Conservation (phyloP, 2,888 invertebrate species). For the Smittia sp. region DNA sequence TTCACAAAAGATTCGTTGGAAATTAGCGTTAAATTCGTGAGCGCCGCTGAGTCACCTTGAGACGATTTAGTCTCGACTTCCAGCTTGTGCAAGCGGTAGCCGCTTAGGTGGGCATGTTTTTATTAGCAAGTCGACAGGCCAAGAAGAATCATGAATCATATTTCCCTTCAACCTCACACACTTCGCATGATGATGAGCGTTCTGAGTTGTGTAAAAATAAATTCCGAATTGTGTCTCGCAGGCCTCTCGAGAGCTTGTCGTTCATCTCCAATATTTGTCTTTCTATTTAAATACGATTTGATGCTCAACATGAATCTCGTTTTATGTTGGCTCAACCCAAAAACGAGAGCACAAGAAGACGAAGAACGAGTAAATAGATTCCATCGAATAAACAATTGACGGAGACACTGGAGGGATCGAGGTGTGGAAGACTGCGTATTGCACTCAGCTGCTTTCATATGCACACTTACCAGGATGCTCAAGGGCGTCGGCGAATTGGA, state of each 20-base stretch:
- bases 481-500: slow-evolving; percentile 37
- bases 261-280: not conserved
- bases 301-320: slow-evolving; percentile 4
- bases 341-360: slow-evolving; percentile 10
- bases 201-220: not conserved
- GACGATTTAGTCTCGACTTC: not conserved
- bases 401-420: not conserved
- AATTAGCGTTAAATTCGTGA: not conserved
- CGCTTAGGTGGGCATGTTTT: not conserved
- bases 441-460: slow-evolving; percentile 26
- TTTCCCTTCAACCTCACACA: not conserved
- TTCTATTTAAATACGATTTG: not conserved
- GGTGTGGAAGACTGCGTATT: not conserved
- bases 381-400: not conserved
- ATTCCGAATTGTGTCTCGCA: not conserved
- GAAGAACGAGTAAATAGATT: slow-evolving; percentile 11
- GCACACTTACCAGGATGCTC: slow-evolving; percentile 29
- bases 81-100: not conserved
- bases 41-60: slow-evolving; percentile 1
- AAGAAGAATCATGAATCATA: slow-evolving; percentile 16
- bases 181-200: not conserved
- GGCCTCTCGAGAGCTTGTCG: not conserved
- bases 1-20: not conserved
- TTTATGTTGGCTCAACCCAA: not conserved
- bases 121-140: not conserved